Evolutionary conservation across 2,113 vertebrate genomes (phyloP).

Genomic region (Trichechus manatus): DNA sequence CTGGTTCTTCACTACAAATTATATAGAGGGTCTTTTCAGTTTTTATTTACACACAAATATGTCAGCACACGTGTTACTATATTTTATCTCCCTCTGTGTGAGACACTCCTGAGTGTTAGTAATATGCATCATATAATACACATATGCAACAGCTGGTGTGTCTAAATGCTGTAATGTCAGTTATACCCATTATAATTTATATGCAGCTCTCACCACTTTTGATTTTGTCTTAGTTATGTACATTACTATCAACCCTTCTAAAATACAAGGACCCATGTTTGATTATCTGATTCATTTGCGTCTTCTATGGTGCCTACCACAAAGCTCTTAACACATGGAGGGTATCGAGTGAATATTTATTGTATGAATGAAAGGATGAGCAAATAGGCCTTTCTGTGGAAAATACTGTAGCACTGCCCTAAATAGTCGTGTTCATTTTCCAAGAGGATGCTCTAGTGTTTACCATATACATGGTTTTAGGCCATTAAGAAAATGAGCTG

Average conservation of each 20-base stretch:
- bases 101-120: slow-evolving; percentile 51
- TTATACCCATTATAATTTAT: slow-evolving; percentile 46
- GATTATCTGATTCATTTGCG: slow-evolving; percentile 4
- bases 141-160: slow-evolving; percentile 56
- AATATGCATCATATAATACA: slow-evolving; percentile 53
- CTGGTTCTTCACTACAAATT: slow-evolving; percentile 38
- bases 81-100: slow-evolving; percentile 64
- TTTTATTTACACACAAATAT: slow-evolving; percentile 70
- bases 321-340: slow-evolving; percentile 33
- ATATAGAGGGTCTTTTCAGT: slow-evolving; percentile 59
- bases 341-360: neutral
- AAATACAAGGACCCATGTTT: slow-evolving; percentile 44
- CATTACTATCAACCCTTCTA: slow-evolving; percentile 33
- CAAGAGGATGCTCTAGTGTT: slow-evolving; percentile 25
- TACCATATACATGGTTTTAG: slow-evolving; percentile 9
- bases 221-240: slow-evolving; percentile 62
- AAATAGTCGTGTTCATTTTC: slow-evolving; percentile 13
- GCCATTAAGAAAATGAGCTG: slow-evolving; percentile 52
- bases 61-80: slow-evolving; percentile 52
- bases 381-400: slow-evolving; percentile 11
- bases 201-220: slow-evolving; percentile 51
- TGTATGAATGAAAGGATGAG: slow-evolving; percentile 51
- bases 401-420: slow-evolving; percentile 23
- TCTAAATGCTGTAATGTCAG: slow-evolving; percentile 28
- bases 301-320: slow-evolving; percentile 15